phyloP scores from a whole-genome alignment of 2,797 vertebrate genomes.

The Poeciliopsis infans region DNA sequence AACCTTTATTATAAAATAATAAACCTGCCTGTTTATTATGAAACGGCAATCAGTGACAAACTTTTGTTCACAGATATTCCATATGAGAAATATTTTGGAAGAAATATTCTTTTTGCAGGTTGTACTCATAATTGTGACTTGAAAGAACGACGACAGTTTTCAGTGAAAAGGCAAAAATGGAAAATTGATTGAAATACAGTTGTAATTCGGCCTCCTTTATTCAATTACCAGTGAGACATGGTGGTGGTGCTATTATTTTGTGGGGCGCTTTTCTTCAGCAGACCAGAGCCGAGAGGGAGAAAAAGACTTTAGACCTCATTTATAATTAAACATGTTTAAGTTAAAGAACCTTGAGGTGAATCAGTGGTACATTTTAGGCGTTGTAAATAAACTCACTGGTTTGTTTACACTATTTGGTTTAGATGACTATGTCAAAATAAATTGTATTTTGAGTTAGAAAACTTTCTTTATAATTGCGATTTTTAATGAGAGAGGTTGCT shows the following conservation, averaged over 20 bases:
- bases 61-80: constrained; percentile 17
- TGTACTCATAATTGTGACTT: not conserved
- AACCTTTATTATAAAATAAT: not conserved
- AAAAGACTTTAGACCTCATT: not conserved
- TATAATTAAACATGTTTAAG: not conserved
- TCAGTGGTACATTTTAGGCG: not conserved
- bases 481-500: not conserved
- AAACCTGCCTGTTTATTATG: constrained; percentile 9
- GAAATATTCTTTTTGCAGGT: not conserved
- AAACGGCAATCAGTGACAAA: constrained; percentile 11
- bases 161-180: not conserved
- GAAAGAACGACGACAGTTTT: not conserved
- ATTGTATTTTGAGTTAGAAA: not conserved
- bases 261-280: not conserved
- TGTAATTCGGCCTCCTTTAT: not conserved
- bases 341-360: not conserved
- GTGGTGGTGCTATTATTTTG: not conserved
- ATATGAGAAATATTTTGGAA: not conserved
- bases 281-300: not conserved
- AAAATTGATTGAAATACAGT: not conserved
- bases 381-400: not conserved
- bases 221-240: not conserved
- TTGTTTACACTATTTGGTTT: no score
- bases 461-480: constrained; percentile 1
- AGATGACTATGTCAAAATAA: not conserved